Evolutionary conservation across 2,888 invertebrate species (phyloP).

Genomic region (Piscicola geometra): DNA sequence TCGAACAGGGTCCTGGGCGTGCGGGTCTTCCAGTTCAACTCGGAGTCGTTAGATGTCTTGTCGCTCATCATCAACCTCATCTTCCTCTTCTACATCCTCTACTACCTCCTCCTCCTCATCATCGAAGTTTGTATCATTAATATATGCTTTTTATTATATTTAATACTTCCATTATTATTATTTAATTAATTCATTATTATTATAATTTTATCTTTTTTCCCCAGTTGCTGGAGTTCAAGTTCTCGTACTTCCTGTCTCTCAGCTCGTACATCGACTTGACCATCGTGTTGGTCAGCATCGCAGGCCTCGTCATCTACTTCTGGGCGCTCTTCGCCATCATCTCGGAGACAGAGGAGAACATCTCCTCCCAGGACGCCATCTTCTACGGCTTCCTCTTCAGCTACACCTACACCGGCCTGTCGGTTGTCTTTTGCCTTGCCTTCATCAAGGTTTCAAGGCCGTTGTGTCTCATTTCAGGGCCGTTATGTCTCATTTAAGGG

Average conservation of each 20-base stretch:
- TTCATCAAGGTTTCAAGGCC: slow-evolving; percentile 31
- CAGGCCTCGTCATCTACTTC: slow-evolving; percentile 3
- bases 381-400: slow-evolving; percentile 4
- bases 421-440: slow-evolving; percentile 24
- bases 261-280: slow-evolving; percentile 19
- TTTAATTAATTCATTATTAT: too few relatives aligned
- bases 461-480: too few relatives aligned
- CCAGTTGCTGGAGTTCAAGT: slow-evolving; percentile 22
- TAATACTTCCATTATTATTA: too few relatives aligned
- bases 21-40: slow-evolving; percentile 3
- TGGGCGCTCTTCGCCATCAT: not conserved
- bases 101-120: slow-evolving; percentile 17
- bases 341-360: not conserved
- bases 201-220: too few relatives aligned
- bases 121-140: slow-evolving; percentile 10
- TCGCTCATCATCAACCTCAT: not conserved
- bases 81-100: slow-evolving; percentile 24
- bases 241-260: slow-evolving; percentile 13
- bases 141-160: too few relatives aligned
- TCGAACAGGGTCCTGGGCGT: slow-evolving; percentile 10
- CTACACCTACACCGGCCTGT: slow-evolving; percentile 8
- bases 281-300: slow-evolving; percentile 23
- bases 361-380: not conserved
- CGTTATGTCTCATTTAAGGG: too few relatives aligned
- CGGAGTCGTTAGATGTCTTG: not conserved